Base-by-base conservation (phyloP, 2,888 invertebrate species). In the Quadroppia sp. region DNA sequence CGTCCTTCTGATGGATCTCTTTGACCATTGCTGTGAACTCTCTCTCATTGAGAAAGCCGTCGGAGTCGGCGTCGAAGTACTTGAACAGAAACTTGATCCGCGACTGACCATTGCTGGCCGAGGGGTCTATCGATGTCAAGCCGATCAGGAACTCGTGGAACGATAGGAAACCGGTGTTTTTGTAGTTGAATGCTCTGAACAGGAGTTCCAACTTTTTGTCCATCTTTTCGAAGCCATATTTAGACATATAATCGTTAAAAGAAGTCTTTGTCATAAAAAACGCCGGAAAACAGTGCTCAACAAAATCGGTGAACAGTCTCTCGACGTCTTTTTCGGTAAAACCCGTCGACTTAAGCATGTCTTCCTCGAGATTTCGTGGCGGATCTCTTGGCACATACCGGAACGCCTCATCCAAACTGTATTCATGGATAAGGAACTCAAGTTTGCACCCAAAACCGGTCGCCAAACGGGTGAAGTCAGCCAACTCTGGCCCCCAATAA, bases 31-130 rank as follows among this genome's bases (percentile, higher is more conserved):
- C 17, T n/a, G 25, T 17, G 23, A 73, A 59, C 17, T 64, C 30
- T 17, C 15, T 9, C 20, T 23, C 20, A 15, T 1, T 23, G n/a
- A 73, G 61, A 28, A 3, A 32, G 32, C 81, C 81, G 77, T 82
- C 82, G 36, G 76, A 73, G 75, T 82, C 80, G 42, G 74, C 59
- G 71, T 81, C 81, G 77, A 81, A 82, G 78, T 85, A 89, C 83
- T 87, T 84, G 80, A 89, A 89, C 77, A 89, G 89, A 79, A 89
- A 84, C 81, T 89, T 89, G 0, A 88, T 89, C 0, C 88, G 84
- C 36, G 85, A 78, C 0, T 88, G 88, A 25, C 86, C 87, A 81
- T 89, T 89, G 67, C 85, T 86, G 0, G 88, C 89, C 50, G 80
- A 81, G 0, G 89, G 88, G 79, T 90, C 89, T 77, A 88, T 81